Evolutionary conservation across 2,888 invertebrate genomes (phyloP).

Genomic region (Monoplex corrugatus): DNA sequence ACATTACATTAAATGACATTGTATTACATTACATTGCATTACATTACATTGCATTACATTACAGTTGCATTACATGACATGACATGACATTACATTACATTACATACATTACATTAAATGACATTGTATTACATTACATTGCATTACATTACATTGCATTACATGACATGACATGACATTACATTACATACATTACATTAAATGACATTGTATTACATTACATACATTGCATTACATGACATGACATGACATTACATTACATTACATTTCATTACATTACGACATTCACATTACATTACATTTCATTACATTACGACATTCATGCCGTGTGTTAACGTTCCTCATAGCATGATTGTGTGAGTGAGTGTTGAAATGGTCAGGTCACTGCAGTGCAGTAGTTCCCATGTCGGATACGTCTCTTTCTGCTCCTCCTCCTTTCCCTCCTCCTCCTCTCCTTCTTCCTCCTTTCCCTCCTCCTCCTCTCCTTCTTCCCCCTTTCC

Average conservation of each 20-base stretch:
- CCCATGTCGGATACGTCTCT: no score
- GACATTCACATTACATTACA: background rate
- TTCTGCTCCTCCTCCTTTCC: conserved; percentile 4
- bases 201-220: no score
- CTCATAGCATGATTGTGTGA: background rate
- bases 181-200: no score
- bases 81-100: no score
- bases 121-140: no score
- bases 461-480: background rate
- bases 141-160: no score
- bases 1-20: no score
- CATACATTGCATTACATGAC: background rate
- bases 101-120: no score
- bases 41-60: no score
- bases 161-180: no score
- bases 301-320: background rate
- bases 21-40: no score
- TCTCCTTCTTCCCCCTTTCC: background rate
- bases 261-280: background rate
- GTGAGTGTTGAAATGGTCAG: background rate
- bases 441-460: background rate
- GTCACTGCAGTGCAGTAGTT: background rate
- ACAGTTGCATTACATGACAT: no score
- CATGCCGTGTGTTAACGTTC: background rate
- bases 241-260: background rate